Conservation (phyloP, 30 jellyfish, hydroid and myxozoan species). For the Catostylus mosaicus region DNA sequence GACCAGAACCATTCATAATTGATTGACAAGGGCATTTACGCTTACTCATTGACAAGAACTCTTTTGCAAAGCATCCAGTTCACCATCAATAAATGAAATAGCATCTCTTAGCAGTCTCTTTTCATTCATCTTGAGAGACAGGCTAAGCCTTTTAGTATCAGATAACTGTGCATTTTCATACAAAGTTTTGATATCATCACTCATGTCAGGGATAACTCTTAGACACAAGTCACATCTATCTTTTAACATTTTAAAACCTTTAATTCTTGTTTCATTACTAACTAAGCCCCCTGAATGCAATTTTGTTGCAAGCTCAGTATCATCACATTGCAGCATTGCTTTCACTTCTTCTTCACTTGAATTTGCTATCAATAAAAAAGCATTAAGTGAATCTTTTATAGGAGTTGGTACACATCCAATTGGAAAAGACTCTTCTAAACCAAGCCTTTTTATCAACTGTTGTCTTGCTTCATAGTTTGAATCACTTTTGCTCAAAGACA, state of each 20-base stretch:
- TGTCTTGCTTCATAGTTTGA: slow-evolving; percentile 9
- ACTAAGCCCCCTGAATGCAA: background rate
- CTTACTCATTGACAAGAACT: too few relatives aligned
- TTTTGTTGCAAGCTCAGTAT: slow-evolving; percentile 14
- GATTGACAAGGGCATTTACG: too few relatives aligned
- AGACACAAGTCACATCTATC: slow-evolving; percentile 30
- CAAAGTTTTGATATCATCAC: background rate
- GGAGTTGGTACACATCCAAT: slow-evolving; percentile 50
- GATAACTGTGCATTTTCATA: slow-evolving; percentile 6
- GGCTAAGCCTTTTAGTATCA: slow-evolving; percentile 2
- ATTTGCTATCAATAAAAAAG: slow-evolving; percentile 22
- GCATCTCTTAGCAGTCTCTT: slow-evolving; percentile 7
- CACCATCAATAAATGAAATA: background rate
- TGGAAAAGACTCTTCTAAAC: slow-evolving; percentile 26
- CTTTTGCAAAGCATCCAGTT: background rate
- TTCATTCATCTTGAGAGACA: slow-evolving; percentile 6
- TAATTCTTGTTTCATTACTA: slow-evolving; percentile 37
- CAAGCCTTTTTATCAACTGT: slow-evolving; percentile 19
- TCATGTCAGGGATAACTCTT: slow-evolving; percentile 9
- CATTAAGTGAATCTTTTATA: slow-evolving; percentile 9
- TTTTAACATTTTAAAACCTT: slow-evolving; percentile 14
- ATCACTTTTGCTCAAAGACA: slow-evolving; percentile 42
- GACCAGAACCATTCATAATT: too few relatives aligned
- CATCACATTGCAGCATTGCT: slow-evolving; percentile 11
- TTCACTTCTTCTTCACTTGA: slow-evolving; percentile 31